phyloP scores from a whole-genome alignment of 2,113 vertebrate species.

The Lethenteron reissneri region DNA sequence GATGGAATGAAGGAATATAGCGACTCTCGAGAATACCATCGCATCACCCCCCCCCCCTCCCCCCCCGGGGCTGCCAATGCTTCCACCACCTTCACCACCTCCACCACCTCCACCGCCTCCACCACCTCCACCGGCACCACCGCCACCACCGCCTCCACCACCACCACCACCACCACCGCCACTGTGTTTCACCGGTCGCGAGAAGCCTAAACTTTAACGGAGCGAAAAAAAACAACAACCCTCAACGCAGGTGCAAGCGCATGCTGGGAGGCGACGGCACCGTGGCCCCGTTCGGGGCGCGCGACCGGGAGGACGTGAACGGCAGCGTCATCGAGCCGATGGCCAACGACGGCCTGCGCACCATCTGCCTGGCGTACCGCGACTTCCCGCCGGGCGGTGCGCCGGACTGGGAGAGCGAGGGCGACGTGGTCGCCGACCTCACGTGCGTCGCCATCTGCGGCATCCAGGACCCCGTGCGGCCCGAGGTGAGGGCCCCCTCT shows the following conservation, averaged over 20 bases:
- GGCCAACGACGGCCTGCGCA: constrained; percentile 69
- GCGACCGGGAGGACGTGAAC: constrained; percentile 77
- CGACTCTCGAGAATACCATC: too few species aligned
- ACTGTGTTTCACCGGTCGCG: too few species aligned
- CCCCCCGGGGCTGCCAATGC: too few species aligned
- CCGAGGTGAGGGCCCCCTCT: constrained; percentile 34
- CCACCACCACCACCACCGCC: too few species aligned
- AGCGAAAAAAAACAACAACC: not conserved
- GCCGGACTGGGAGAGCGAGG: constrained; percentile 61
- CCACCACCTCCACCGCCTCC: too few species aligned
- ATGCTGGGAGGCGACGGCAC: constrained; percentile 51
- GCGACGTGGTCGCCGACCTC: constrained; percentile 50
- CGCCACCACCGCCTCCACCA: too few species aligned
- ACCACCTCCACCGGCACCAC: too few species aligned
- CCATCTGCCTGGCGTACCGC: constrained; percentile 70
- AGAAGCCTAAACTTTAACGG: too few species aligned
- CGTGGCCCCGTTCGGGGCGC: constrained; percentile 35
- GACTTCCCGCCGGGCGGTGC: constrained; percentile 39
- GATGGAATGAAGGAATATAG: too few species aligned
- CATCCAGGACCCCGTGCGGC: constrained; percentile 84
- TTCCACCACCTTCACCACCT: too few species aligned
- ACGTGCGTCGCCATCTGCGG: constrained; percentile 69
- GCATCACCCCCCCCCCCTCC: too few species aligned
- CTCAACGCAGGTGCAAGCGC: constrained; percentile 40
- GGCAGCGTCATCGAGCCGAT: constrained; percentile 76